phyloP scores from a whole-genome alignment of 2,888 invertebrate genomes.

The Drosophila borealis region DNA sequence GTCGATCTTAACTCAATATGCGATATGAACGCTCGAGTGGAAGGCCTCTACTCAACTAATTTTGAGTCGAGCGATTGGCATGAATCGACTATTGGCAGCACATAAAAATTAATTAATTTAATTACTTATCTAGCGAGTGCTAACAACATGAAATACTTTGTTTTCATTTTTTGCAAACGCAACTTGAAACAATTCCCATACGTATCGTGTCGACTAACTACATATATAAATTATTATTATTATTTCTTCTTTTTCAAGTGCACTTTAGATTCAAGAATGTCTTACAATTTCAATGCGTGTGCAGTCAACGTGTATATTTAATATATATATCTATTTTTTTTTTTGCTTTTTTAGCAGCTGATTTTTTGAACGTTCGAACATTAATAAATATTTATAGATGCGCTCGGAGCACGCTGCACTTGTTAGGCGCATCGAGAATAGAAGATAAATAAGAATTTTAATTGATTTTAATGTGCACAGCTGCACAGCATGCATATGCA shows the following conservation, averaged over 20 bases:
- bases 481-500: conserved; percentile 62
- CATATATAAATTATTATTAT: conserved; percentile 2
- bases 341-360: conserved; percentile 29
- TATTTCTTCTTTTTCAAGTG: conserved; percentile 46
- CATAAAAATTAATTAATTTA: conserved; percentile 76
- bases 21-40: conserved; percentile 34
- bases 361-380: conserved; percentile 43
- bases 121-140: conserved; percentile 70
- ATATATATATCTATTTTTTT: conserved; percentile 19
- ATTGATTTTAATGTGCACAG: conserved; percentile 79
- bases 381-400: conserved; percentile 77
- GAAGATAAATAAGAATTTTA: conserved; percentile 76
- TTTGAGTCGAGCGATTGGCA: conserved; percentile 38
- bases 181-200: conserved; percentile 39
- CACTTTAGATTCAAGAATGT: conserved; percentile 57
- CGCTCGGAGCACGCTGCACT: conserved; percentile 65
- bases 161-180: conserved; percentile 17
- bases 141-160: conserved; percentile 51
- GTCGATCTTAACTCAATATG: conserved; percentile 43
- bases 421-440: conserved; percentile 63
- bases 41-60: conserved; percentile 53
- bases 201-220: conserved; percentile 8
- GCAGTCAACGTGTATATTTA: conserved; percentile 9
- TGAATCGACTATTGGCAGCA: conserved; percentile 51
- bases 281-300: conserved; percentile 62